phyloP scores from a whole-genome alignment of 2,888 invertebrate genomes.

The Melolontha melolontha region DNA sequence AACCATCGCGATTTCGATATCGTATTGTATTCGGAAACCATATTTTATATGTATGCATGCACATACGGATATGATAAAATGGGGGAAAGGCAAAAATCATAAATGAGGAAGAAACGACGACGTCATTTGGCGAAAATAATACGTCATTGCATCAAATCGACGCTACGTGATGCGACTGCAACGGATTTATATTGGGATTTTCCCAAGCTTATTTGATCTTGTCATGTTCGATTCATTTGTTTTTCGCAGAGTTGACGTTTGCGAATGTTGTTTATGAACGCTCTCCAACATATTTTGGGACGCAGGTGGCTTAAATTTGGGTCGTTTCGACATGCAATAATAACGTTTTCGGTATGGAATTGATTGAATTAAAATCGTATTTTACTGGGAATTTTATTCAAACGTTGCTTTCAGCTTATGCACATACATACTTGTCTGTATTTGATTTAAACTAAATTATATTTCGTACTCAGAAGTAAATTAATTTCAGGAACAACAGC shows the following conservation, averaged over 20 bases:
- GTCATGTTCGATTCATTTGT: conserved; percentile 48
- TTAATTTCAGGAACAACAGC: too few relatives aligned
- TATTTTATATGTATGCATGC: neutral
- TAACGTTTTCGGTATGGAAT: too few relatives aligned
- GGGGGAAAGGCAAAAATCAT: conserved; percentile 8
- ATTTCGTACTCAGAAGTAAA: too few relatives aligned
- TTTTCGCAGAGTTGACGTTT: conserved; percentile 5
- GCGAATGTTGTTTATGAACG: conserved; percentile 24
- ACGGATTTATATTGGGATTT: conserved; percentile 51
- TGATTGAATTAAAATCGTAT: too few relatives aligned
- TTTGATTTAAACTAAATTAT: too few relatives aligned
- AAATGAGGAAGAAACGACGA: conserved; percentile 16
- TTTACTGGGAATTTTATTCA: too few relatives aligned
- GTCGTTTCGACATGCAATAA: neutral
- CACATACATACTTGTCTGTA: too few relatives aligned
- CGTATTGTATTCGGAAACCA: too few relatives aligned
- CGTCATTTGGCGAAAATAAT: conserved; percentile 48
- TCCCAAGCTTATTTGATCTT: conserved; percentile 48
- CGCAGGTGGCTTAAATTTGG: conserved; percentile 23
- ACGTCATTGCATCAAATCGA: conserved; percentile 53
- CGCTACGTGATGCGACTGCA: conserved; percentile 47
- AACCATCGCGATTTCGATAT: too few relatives aligned
- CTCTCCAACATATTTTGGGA: neutral
- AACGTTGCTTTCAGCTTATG: too few relatives aligned
- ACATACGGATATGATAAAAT: conserved; percentile 25